phyloP scores from a whole-genome alignment of 2,797 vertebrate species.

The Ceryle rudis region DNA sequence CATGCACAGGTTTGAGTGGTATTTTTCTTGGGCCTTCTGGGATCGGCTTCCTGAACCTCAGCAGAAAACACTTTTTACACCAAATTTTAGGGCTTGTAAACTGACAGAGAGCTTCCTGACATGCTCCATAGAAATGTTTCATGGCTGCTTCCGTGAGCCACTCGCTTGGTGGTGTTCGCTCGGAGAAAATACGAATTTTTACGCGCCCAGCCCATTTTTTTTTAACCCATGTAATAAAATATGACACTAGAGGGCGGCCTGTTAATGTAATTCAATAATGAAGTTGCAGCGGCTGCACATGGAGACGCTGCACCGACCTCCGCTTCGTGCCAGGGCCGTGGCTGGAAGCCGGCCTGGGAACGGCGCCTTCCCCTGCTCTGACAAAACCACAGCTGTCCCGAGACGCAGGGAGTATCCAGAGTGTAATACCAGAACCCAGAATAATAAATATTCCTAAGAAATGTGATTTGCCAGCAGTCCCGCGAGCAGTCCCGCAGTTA shows the following conservation, averaged over 20 bases:
- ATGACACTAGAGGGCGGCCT: conserved; percentile 83
- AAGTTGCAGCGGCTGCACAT: not conserved
- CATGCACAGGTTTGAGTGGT: not conserved
- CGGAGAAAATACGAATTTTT: not conserved
- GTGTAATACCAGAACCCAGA: not conserved
- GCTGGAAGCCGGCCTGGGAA: not conserved
- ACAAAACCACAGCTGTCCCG: not conserved
- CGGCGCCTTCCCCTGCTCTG: not conserved
- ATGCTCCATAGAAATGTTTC: not conserved
- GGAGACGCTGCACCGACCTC: not conserved
- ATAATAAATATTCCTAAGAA: not conserved
- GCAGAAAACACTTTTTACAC: not conserved
- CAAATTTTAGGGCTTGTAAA: not conserved
- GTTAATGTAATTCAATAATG: conserved; percentile 75
- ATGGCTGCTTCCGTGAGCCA: not conserved
- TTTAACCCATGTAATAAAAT: conserved; percentile 66
- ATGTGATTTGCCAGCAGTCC: not conserved
- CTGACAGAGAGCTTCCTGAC: not conserved
- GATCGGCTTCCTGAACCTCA: not conserved
- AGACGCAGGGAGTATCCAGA: not conserved
- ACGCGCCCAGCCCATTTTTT: not conserved
- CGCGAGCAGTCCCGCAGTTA: accelerated
- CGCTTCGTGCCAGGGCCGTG: not conserved
- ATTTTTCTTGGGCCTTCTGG: not conserved
- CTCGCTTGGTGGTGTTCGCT: not conserved